These are phyloP conservation scores for Dasypogon diadema DNA, from an alignment of 2,888 invertebrate genomes.

Conservation along the genomic window DNA sequence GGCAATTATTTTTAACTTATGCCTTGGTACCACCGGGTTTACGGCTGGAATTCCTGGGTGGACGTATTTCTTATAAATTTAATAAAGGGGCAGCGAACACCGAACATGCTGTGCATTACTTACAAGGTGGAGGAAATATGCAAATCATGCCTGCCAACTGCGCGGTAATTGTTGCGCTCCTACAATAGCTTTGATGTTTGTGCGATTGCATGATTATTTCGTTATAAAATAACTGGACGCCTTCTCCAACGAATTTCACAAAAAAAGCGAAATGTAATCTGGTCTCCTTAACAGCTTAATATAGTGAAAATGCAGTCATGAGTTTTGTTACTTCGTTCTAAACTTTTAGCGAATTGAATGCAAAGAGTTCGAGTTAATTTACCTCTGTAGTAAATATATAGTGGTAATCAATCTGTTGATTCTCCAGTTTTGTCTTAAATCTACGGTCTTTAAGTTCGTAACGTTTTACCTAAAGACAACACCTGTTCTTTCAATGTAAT, in stretches of 20 bases:
- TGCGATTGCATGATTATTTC: background rate
- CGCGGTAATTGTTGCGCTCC: background rate
- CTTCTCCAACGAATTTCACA: constrained; percentile 1
- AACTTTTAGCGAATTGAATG: too few species aligned
- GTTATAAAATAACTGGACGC: constrained; percentile 12
- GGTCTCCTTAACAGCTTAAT: background rate
- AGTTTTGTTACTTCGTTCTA: too few species aligned
- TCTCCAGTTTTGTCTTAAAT: too few species aligned
- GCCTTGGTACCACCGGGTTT: background rate
- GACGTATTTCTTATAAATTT: constrained; percentile 24
- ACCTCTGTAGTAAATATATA: too few species aligned
- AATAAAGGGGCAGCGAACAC: background rate
- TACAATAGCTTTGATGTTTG: constrained; percentile 2
- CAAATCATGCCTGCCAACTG: background rate
- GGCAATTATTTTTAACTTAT: constrained; percentile 30
- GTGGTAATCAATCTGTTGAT: too few species aligned
- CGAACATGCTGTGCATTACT: background rate
- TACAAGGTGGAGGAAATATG: constrained; percentile 17
- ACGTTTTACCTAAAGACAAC: too few species aligned
- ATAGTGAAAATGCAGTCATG: too few species aligned
- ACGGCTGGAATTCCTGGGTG: background rate
- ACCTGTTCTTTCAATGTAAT: too few species aligned
- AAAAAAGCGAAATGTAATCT: constrained; percentile 3
- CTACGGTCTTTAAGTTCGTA: too few species aligned
- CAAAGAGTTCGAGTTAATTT: too few species aligned